Conservation (phyloP, 1,140 invertebrate species). For the Zaprionus lachaisei region DNA sequence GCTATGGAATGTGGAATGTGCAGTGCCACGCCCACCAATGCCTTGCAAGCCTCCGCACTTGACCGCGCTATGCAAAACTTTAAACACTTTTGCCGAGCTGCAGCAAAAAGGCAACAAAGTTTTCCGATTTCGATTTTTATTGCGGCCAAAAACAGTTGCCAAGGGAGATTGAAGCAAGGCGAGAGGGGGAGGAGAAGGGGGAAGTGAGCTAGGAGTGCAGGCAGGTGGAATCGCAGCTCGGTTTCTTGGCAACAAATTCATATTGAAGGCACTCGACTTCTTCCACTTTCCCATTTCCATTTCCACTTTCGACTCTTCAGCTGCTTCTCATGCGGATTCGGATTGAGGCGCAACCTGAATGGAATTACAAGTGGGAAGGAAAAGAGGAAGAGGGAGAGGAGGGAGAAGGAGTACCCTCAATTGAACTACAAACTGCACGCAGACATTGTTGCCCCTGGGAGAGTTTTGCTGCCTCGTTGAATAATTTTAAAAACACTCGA, state of each 20-base stretch:
- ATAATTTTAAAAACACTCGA: slow-evolving; percentile 63
- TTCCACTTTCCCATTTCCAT: slow-evolving; percentile 15
- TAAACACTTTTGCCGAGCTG: slow-evolving; percentile 51
- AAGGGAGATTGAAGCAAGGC: slow-evolving; percentile 16
- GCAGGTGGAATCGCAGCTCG: slow-evolving; percentile 27
- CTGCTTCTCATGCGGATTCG: slow-evolving; percentile 10
- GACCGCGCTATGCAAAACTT: slow-evolving; percentile 47
- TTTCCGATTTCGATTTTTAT: slow-evolving; percentile 79
- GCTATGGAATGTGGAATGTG: slow-evolving; percentile 51
- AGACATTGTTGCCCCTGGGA: slow-evolving; percentile 43
- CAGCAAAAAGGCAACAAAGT: slow-evolving; percentile 56
- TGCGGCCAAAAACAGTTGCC: slow-evolving; percentile 39
- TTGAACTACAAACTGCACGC: slow-evolving; percentile 71
- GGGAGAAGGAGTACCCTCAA: slow-evolving; percentile 30
- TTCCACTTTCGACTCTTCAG: slow-evolving; percentile 33
- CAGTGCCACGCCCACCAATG: slow-evolving; percentile 8
- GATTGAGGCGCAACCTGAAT: slow-evolving; percentile 30
- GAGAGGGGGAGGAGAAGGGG: slow-evolving; percentile 16
- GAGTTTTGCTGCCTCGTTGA: slow-evolving; percentile 26
- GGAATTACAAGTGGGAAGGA: slow-evolving; percentile 56
- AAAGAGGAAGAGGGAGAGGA: slow-evolving; percentile 9
- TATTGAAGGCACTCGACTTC: slow-evolving; percentile 60
- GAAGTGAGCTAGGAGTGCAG: slow-evolving; percentile 7
- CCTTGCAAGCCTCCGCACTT: background rate
- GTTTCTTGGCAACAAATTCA: slow-evolving; percentile 73